Conservation (phyloP, 1,140 invertebrate species). For the Plodia interpunctella region DNA sequence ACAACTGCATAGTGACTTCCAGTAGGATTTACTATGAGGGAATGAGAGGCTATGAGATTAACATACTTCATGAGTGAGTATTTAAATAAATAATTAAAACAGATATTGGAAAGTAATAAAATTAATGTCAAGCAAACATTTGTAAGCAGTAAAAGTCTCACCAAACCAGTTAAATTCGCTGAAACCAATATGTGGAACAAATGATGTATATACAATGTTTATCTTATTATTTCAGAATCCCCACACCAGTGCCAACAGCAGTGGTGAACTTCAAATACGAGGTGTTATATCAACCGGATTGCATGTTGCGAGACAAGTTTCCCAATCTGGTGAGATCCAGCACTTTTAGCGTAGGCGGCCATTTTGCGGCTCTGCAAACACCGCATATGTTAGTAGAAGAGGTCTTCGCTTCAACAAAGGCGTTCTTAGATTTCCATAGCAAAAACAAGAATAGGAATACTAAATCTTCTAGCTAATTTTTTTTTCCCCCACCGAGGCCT, state of each 20-base stretch:
- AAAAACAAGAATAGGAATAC: neutral
- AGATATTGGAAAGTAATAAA: too few relatives aligned
- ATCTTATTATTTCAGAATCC: conserved; percentile 74
- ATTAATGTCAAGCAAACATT: too few relatives aligned
- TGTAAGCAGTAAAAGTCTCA: too few relatives aligned
- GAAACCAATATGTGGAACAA: too few relatives aligned
- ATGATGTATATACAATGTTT: neutral
- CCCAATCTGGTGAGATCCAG: conserved; percentile 81
- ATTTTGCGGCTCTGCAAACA: conserved; percentile 91
- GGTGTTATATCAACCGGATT: conserved; percentile 78
- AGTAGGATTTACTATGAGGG: conserved; percentile 86
- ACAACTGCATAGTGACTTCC: conserved; percentile 86
- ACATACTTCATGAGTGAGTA: conserved; percentile 39
- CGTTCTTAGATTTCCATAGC: conserved; percentile 43
- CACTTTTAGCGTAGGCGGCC: conserved; percentile 83
- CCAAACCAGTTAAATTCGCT: too few relatives aligned
- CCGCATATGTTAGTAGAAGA: conserved; percentile 84
- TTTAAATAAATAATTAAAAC: neutral
- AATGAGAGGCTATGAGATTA: conserved; percentile 55
- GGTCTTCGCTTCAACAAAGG: conserved; percentile 38
- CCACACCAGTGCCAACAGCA: conserved; percentile 79
- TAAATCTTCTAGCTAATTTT: too few relatives aligned
- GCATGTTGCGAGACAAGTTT: conserved; percentile 79
- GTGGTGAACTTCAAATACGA: conserved; percentile 83
- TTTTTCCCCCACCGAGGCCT: too few relatives aligned